These are phyloP conservation scores for Wasmannia auropunctata DNA, from an alignment of 1,140 invertebrate species.

Conservation along the genomic window DNA sequence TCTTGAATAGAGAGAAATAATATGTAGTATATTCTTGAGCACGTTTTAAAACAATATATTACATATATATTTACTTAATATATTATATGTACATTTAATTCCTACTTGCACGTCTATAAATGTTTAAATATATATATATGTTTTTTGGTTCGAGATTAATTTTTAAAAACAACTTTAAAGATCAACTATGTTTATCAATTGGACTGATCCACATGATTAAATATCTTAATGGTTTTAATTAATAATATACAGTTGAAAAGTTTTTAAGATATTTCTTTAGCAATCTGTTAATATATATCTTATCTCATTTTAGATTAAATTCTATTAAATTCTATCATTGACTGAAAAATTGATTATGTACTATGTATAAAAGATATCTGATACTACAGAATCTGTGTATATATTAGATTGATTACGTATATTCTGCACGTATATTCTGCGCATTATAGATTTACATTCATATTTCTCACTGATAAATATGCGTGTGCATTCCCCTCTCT, in stretches of 20 bases:
- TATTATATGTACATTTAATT: not conserved
- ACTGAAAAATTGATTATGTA: not conserved
- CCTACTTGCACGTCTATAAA: not conserved
- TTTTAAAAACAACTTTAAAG: not conserved
- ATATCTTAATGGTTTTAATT: not conserved
- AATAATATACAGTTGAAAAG: not conserved
- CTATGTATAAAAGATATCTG: too few species aligned
- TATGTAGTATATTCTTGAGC: not conserved
- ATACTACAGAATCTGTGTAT: too few species aligned
- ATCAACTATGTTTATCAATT: not conserved
- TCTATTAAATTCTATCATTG: not conserved
- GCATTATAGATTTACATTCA: constrained; percentile 1
- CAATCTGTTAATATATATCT: not conserved
- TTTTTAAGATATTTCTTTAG: not conserved
- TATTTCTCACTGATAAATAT: not conserved
- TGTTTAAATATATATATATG: not conserved
- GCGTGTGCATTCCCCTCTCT: not conserved
- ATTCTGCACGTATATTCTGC: not conserved
- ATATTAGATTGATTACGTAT: too few species aligned
- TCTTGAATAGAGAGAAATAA: constrained; percentile 6
- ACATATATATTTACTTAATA: not conserved
- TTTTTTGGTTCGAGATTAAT: not conserved
- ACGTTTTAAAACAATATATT: not conserved
- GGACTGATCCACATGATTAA: not conserved
- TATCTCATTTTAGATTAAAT: not conserved